These are phyloP conservation scores for Sceloporus undulatus DNA, from an alignment of 2,113 vertebrate genomes.

Conservation along the genomic window DNA sequence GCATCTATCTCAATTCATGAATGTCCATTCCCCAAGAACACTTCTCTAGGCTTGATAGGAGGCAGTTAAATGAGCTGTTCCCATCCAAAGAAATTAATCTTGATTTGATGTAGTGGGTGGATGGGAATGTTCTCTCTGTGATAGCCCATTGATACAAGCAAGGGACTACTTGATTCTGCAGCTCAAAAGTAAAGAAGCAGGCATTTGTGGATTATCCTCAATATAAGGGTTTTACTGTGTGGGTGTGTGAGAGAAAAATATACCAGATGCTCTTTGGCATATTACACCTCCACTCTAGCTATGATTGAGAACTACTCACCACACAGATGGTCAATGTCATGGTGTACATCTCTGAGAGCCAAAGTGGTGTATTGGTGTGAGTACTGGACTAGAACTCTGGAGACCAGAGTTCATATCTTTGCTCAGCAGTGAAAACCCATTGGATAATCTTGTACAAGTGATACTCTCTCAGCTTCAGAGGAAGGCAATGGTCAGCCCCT, in stretches of 20 bases:
- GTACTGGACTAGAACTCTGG: too few species aligned
- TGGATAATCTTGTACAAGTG: too few species aligned
- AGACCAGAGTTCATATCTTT: too few species aligned
- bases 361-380: too few species aligned
- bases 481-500: too few species aligned
- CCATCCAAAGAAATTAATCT: not conserved
- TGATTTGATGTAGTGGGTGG: not conserved
- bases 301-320: not conserved
- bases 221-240: not conserved
- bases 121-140: not conserved
- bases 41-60: not conserved
- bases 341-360: not conserved
- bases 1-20: not conserved
- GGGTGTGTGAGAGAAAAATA: not conserved
- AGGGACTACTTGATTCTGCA: not conserved
- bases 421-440: too few species aligned
- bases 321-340: too few species aligned
- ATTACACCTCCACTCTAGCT: too few species aligned
- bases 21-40: not conserved
- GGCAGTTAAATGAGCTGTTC: not conserved
- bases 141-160: not conserved
- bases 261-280: not conserved
- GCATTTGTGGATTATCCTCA: not conserved
- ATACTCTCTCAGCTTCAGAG: not conserved
- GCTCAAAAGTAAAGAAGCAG: not conserved